phyloP scores from a whole-genome alignment of 2,113 vertebrate genomes.

The Plecturocebus donacophilus region DNA sequence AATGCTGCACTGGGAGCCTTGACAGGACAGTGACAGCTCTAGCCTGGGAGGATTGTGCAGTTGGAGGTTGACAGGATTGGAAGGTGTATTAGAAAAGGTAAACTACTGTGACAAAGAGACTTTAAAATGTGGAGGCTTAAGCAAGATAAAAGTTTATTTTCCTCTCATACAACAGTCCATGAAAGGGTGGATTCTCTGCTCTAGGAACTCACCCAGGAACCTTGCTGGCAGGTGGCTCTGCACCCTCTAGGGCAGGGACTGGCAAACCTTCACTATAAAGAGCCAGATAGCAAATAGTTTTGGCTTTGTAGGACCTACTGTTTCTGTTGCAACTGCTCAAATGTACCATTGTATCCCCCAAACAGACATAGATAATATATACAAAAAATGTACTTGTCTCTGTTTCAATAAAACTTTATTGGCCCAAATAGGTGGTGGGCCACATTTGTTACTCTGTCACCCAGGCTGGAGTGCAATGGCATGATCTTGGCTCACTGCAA shows the following conservation, averaged over 20 bases:
- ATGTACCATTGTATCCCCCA: background rate
- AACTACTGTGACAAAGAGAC: background rate
- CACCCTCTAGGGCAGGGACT: background rate
- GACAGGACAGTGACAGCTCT: background rate
- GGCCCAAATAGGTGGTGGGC: background rate
- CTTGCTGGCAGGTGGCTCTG: background rate
- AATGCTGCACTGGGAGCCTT: background rate
- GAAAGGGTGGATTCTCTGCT: background rate
- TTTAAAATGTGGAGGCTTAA: background rate
- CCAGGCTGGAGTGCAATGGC: too few relatives aligned
- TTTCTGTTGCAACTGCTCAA: background rate
- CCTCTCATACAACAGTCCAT: background rate
- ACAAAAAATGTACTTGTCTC: background rate
- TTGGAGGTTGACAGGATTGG: background rate
- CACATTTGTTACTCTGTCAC: background rate
- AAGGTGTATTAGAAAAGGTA: background rate
- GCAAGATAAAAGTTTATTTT: background rate
- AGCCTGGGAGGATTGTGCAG: too few relatives aligned
- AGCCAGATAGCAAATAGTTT: background rate
- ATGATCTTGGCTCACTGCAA: too few relatives aligned
- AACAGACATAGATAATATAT: background rate
- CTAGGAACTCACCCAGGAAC: background rate
- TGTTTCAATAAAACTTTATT: slow-evolving; percentile 14
- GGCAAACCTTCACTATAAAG: background rate
- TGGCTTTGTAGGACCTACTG: background rate